Conservation (phyloP, 30 jellyfish, hydroid and myxozoan species). For the Catostylus mosaicus region DNA sequence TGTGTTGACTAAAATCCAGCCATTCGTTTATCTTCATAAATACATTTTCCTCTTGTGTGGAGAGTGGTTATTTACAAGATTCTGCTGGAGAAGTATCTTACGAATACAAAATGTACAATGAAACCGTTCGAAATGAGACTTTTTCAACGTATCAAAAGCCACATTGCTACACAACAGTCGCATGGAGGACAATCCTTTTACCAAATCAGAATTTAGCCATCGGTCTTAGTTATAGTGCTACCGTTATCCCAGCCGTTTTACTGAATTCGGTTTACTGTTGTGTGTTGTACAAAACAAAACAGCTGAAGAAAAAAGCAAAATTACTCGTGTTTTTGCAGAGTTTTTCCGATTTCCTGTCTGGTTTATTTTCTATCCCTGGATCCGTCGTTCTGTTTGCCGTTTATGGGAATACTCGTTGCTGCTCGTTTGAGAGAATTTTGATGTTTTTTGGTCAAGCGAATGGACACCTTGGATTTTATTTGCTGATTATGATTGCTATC, state of each 20-base stretch:
- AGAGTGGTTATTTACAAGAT: too few relatives aligned
- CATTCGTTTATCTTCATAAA: too few relatives aligned
- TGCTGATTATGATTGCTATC: slow-evolving; percentile 38
- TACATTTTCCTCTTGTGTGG: too few relatives aligned
- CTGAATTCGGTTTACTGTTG: slow-evolving; percentile 15
- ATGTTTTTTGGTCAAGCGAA: slow-evolving; percentile 51
- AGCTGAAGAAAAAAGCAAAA: slow-evolving; percentile 20
- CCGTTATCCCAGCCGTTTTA: slow-evolving; percentile 16
- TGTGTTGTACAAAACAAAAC: slow-evolving; percentile 33
- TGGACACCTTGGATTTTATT: slow-evolving; percentile 47
- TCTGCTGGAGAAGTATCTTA: not conserved
- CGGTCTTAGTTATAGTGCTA: not conserved
- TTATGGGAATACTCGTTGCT: slow-evolving; percentile 39
- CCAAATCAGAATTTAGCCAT: slow-evolving; percentile 10
- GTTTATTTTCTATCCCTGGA: slow-evolving; percentile 20
- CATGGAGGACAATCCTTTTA: slow-evolving; percentile 43
- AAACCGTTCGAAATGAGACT: not conserved
- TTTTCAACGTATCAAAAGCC: not conserved
- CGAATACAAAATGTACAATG: not conserved
- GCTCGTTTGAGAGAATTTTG: slow-evolving; percentile 34
- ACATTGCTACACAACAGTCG: slow-evolving; percentile 35
- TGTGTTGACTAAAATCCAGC: too few relatives aligned
- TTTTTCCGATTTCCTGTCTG: slow-evolving; percentile 41
- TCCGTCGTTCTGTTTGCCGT: slow-evolving; percentile 20
- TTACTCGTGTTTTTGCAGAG: slow-evolving; percentile 33